Evolutionary conservation across 2,797 vertebrate species (phyloP), one percentile per base, ranked within the genome.

Genomic region (Phrynocephalus vlangalii): DNA sequence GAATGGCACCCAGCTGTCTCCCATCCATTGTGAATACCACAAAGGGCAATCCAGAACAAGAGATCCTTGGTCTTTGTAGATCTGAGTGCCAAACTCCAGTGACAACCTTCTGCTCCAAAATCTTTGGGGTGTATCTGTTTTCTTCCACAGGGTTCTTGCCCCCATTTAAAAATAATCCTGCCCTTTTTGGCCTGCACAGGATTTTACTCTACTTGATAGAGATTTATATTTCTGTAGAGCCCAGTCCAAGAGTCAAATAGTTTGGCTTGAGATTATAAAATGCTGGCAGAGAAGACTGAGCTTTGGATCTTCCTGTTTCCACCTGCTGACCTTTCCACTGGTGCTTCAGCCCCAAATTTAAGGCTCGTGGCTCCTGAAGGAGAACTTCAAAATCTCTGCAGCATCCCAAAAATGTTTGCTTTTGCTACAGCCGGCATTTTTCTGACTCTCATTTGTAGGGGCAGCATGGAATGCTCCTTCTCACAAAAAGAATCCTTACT

Each of bases 381-480:
- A 85, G 20, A 87, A 70, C 91, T 91, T 91, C 86, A n/a, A 89
- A 89, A 82, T 91, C 90, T 91, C 93, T 88, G 73, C 48, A 63
- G 75, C 5, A 0, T 28, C 85, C 76, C 81, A 79, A 90, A 60
- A 83, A 88, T 81, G 85, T 89, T 85, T 95, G 95, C 94, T 97
- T 97, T 93, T 96, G 91, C 96, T 97, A 96, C 95, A 95, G 86
- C 76, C 52, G 73, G 76, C 72, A 72, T 94, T 92, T 89, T 92
- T 66, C 82, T 67, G 30, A 95, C 96, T 91, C 75, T 82, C 94
- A 90, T 91, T 63, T 94, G 93, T 93, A 95, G 92, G 90, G 92
- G 94, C n/a, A 95, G 94, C 20, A 95, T 94, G 95, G 93, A 93
- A 94, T 94, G 96, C 81, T 73, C 91, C 90, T 94, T 95, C 95